Evolutionary conservation across 1,140 invertebrate species (phyloP).

Genomic region (Zaprionus ornatus): DNA sequence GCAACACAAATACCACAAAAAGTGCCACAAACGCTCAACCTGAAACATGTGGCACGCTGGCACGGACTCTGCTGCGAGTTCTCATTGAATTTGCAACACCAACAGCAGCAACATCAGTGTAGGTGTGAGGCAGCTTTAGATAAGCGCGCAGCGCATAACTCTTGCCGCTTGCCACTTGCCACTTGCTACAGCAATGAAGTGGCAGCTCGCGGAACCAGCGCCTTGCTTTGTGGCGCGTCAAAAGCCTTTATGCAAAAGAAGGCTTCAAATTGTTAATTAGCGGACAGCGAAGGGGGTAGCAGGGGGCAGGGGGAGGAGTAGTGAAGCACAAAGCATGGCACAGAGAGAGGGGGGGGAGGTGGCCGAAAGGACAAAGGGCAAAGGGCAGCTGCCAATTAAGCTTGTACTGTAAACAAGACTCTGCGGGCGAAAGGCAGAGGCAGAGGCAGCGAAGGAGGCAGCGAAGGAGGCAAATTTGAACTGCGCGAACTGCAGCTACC

Average conservation of each 20-base stretch:
- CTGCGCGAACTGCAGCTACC: background rate
- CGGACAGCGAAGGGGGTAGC: background rate
- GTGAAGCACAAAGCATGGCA: background rate
- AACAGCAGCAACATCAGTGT: background rate
- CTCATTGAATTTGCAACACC: conserved; percentile 21
- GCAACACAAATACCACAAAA: conserved; percentile 53
- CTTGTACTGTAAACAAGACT: background rate
- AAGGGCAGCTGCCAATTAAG: background rate
- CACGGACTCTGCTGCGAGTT: conserved; percentile 20
- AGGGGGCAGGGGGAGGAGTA: background rate
- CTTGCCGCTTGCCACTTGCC: background rate
- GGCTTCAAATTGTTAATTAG: conserved; percentile 1
- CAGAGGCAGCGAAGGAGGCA: background rate
- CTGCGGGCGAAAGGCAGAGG: background rate
- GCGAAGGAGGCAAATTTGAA: background rate
- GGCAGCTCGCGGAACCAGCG: background rate
- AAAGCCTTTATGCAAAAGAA: conserved; percentile 4
- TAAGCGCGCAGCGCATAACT: conserved; percentile 6
- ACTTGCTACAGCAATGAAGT: background rate
- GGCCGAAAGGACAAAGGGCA: background rate
- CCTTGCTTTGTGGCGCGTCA: conserved; percentile 1
- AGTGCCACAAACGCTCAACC: conserved; percentile 51
- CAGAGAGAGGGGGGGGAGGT: background rate
- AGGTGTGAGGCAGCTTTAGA: conserved; percentile 23
- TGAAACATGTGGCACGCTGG: conserved; percentile 62